Base-by-base conservation (phyloP, 1,140 invertebrate genomes). In the Gryllus bimaculatus region DNA sequence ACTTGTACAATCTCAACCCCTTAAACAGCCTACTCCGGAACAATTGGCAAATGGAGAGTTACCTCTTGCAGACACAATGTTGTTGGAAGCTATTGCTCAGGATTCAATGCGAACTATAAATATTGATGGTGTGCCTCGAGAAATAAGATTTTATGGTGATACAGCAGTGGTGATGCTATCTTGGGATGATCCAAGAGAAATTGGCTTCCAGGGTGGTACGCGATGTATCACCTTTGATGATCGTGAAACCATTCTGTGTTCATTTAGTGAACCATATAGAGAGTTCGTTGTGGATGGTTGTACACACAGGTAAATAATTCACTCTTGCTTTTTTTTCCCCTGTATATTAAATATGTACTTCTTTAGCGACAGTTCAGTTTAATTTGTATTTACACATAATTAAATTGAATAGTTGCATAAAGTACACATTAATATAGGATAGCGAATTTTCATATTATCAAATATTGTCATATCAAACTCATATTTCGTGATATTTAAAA, bases 81-180 rank as follows among this genome's bases (percentile, higher is more conserved):
- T 91, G 0, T 78, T 93, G 5, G 89, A 92, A 21, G 89, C 89
- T 77, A 90, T 92, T 13, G 86, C 89, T 47, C 87, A 89, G 78
- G 92, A 93, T 82, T 89, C 90, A 0, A 92, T 91, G 81, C 91
- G 92, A 80, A 92, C 91, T n/a, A 96, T 97, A 47, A 91, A 92
- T 73, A 96, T 98, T 78, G 95, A 97, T 84, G 91, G 92, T 7
- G 86, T 92, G 48, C 90, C 92, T 0, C 89, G 95, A 82, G 94
- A 96, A 84, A 93, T 98, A 74, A 89, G 95, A 74, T 94, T 95
- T 82, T 96, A 97, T 82, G 93, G 92, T 26, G 90, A 93, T 66
- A 93, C 92, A 6, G 95, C 95, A 1, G 89, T 97, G 21, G 92
- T 96, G 8, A 92, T 97, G 82, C 90, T 95, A 87, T 90, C 90